These are phyloP conservation scores for Tetraodon nigroviridis DNA, from an alignment of 2,113 vertebrate genomes.

Conservation along the genomic window DNA sequence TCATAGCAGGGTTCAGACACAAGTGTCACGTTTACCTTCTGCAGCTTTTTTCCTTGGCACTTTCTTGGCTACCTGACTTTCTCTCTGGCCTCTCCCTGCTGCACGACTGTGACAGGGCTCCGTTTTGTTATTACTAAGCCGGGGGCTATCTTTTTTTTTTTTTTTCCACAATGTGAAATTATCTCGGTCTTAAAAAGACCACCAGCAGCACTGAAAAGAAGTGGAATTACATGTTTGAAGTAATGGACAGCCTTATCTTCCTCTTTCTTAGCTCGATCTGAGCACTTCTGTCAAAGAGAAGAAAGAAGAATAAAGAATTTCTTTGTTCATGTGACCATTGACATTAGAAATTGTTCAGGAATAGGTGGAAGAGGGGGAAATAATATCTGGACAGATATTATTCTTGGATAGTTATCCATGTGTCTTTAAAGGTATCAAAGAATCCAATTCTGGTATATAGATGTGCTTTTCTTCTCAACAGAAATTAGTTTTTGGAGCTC, in stretches of 20 bases:
- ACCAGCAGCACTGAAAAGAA: slow-evolving; percentile 11
- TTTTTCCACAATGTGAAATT: slow-evolving; percentile 35
- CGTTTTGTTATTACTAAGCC: slow-evolving; percentile 38
- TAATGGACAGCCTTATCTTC: not conserved
- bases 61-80: slow-evolving; percentile 23
- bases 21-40: slow-evolving; percentile 9
- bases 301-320: slow-evolving; percentile 7
- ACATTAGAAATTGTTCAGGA: slow-evolving; percentile 19
- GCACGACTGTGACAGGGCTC: slow-evolving; percentile 25
- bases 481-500: not conserved
- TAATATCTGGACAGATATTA: slow-evolving; percentile 6
- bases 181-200: slow-evolving; percentile 29
- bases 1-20: slow-evolving; percentile 13
- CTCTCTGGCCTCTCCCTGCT: not conserved
- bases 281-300: slow-evolving; percentile 15
- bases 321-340: slow-evolving; percentile 4
- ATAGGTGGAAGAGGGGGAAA: slow-evolving; percentile 1
- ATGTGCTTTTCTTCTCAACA: not conserved
- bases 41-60: slow-evolving; percentile 33
- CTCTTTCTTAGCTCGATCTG: not conserved
- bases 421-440: not conserved
- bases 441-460: not conserved
- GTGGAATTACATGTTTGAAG: slow-evolving; percentile 10
- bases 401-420: not conserved
- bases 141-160: slow-evolving; percentile 16